Conservation (phyloP, 2,797 vertebrate genomes). For the Tympanoctomys barrerae region DNA sequence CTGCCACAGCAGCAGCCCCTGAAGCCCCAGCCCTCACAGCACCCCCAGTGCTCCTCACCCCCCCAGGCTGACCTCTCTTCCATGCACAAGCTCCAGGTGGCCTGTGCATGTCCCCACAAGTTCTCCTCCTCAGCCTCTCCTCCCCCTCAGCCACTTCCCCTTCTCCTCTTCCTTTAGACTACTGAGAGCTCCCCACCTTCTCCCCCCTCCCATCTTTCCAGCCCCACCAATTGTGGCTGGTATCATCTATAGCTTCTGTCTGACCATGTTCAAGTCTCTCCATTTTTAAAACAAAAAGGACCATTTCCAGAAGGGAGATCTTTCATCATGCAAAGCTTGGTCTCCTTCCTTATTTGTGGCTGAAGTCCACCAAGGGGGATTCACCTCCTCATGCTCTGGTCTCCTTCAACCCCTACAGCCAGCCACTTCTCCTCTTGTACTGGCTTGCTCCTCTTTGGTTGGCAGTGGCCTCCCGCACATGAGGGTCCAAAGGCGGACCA, state of each 20-base stretch:
- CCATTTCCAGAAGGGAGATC: not conserved
- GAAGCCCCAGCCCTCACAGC: not conserved
- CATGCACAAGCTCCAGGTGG: not conserved
- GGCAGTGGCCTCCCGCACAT: not conserved
- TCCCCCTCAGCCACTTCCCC: not conserved
- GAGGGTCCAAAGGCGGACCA: not conserved
- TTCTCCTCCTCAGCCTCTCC: not conserved
- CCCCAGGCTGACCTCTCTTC: not conserved
- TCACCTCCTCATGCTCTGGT: not conserved
- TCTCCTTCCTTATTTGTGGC: not conserved
- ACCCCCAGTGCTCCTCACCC: too few species aligned
- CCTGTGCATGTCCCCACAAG: accelerated
- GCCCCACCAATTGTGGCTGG: not conserved
- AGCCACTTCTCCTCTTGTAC: not conserved
- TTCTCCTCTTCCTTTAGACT: not conserved
- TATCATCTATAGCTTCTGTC: not conserved
- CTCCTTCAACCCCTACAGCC: not conserved
- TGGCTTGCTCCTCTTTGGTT: not conserved
- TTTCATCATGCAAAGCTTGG: not conserved
- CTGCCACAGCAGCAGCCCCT: not conserved
- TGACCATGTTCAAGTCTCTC: not conserved
- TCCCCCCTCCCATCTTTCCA: not conserved
- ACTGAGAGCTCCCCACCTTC: not conserved
- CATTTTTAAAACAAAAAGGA: not conserved
- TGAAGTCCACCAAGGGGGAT: not conserved